phyloP scores from a whole-genome alignment of 2,797 vertebrate genomes.

The Anguilla obscura region DNA sequence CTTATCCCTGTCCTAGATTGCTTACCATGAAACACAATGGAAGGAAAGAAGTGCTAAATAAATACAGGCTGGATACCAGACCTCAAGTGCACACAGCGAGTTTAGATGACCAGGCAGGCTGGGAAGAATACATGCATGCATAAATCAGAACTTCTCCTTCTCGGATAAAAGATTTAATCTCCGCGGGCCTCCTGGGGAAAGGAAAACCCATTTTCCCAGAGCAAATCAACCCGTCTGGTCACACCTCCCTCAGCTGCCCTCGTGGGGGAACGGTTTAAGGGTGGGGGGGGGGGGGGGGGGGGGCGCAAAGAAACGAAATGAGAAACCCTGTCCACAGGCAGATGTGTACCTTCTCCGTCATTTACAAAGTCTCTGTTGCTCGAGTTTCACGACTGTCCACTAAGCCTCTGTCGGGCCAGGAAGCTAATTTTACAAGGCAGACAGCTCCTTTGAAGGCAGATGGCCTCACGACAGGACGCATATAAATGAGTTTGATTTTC shows the following conservation, averaged over 20 bases:
- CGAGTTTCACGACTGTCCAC: background rate
- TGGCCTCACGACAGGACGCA: background rate
- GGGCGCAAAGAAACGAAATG: background rate
- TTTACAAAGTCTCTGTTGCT: background rate
- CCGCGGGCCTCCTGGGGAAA: background rate
- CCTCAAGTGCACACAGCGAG: background rate
- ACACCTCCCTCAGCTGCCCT: background rate
- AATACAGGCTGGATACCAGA: background rate
- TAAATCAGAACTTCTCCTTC: slow-evolving; percentile 10
- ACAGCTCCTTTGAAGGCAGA: background rate
- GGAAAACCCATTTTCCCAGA: slow-evolving; percentile 3
- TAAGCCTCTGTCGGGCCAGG: background rate
- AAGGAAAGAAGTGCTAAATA: background rate
- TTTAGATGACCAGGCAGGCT: background rate
- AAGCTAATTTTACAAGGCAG: background rate
- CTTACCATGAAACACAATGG: background rate
- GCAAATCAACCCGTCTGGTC: background rate
- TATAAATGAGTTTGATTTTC: slow-evolving; percentile 13
- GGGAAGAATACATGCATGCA: background rate
- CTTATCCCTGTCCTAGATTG: background rate
- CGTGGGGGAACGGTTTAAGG: background rate
- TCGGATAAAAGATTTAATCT: slow-evolving; percentile 14
- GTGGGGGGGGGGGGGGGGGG: background rate
- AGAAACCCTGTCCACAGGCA: background rate
- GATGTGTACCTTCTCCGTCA: background rate